These are phyloP conservation scores for Pristionchus maxplancki DNA, from an alignment of 2,888 invertebrate species.

Conservation along the genomic window DNA sequence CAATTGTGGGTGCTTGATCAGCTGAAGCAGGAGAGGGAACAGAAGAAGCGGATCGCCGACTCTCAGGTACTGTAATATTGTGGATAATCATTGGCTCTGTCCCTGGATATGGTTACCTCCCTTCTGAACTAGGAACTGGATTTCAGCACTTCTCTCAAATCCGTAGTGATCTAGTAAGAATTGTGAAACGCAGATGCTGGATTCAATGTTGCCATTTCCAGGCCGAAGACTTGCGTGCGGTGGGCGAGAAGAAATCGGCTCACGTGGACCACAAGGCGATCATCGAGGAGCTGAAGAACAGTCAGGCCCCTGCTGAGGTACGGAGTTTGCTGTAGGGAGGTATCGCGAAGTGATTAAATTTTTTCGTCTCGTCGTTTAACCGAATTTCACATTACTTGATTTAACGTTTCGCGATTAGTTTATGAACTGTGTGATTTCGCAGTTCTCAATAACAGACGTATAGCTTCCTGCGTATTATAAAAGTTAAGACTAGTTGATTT, in stretches of 20 bases:
- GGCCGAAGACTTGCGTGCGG: slow-evolving; percentile 48
- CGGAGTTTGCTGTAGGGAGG: slow-evolving; percentile 84
- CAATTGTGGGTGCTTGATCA: slow-evolving; percentile 82
- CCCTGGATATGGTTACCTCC: no score
- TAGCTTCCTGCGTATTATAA: no score
- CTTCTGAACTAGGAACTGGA: no score
- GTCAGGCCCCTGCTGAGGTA: slow-evolving; percentile 89
- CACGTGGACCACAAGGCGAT: slow-evolving; percentile 83
- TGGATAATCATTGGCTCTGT: no score
- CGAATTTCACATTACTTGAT: not conserved
- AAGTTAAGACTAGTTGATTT: no score
- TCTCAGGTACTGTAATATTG: not conserved
- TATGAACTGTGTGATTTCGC: not conserved
- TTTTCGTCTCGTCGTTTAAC: no score
- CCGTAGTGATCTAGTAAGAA: not conserved
- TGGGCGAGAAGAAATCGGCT: slow-evolving; percentile 53
- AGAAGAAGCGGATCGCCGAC: slow-evolving; percentile 57
- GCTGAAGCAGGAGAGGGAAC: slow-evolving; percentile 78
- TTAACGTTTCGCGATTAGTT: not conserved
- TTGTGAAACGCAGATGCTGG: not conserved
- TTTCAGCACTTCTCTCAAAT: not conserved
- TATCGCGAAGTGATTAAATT: no score
- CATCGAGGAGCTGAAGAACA: slow-evolving; percentile 95
- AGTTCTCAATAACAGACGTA: not conserved
- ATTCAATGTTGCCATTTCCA: not conserved